phyloP scores from a whole-genome alignment of 1,140 invertebrate genomes.

The Drosophila eugracilis region DNA sequence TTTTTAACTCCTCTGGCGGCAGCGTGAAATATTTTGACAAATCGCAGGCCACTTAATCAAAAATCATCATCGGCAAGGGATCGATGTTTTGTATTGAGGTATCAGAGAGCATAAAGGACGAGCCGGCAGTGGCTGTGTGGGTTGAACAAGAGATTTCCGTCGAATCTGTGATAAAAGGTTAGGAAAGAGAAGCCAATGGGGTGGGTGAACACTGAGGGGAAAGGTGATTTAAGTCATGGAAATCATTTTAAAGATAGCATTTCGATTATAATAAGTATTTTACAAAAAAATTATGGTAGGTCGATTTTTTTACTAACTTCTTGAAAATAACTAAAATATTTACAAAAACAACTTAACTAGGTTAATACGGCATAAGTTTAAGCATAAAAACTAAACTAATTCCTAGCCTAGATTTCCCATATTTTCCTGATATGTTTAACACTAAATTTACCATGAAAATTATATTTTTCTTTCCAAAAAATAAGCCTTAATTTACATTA shows the following conservation, averaged over 20 bases:
- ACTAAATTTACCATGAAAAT: too few species aligned
- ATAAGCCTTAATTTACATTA: neutral
- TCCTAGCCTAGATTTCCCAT: too few species aligned
- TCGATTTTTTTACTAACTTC: too few species aligned
- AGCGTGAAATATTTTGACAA: slow-evolving; percentile 84
- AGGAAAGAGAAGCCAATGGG: slow-evolving; percentile 21
- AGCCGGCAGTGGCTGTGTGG: slow-evolving; percentile 42
- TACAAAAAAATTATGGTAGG: too few species aligned
- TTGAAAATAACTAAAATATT: too few species aligned
- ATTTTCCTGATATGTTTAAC: too few species aligned
- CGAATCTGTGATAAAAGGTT: slow-evolving; percentile 58
- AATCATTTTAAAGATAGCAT: too few species aligned
- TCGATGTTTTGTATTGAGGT: slow-evolving; percentile 81
- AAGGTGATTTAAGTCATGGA: neutral
- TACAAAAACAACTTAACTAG: too few species aligned
- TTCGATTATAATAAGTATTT: too few species aligned
- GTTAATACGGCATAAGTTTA: too few species aligned
- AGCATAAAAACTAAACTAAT: too few species aligned
- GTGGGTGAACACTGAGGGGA: slow-evolving; percentile 14
- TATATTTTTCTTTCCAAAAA: too few species aligned
- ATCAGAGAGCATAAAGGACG: slow-evolving; percentile 61
- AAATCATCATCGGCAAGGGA: slow-evolving; percentile 82
- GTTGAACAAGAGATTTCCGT: slow-evolving; percentile 75
- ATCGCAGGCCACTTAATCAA: slow-evolving; percentile 83
- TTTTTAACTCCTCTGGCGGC: slow-evolving; percentile 27